Base-by-base conservation (phyloP, 2,888 invertebrate genomes). In the Ormia ochracea region DNA sequence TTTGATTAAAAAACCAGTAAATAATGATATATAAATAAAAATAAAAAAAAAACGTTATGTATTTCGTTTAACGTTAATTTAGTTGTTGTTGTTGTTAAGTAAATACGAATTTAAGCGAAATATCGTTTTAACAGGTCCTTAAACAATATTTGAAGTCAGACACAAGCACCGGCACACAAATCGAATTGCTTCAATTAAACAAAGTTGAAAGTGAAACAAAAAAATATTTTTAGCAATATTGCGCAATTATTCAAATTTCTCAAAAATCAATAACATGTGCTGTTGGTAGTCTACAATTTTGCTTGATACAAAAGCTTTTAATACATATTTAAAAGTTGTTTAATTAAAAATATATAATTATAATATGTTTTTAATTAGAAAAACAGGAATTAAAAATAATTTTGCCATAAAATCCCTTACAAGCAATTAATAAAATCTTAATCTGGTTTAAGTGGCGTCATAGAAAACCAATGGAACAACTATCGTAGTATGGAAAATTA, bases 51-150 rank as follows among this genome's bases (percentile, higher is more conserved):
- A n/a, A n/a, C n/a, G n/a, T n/a, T n/a, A n/a, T n/a, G n/a, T n/a
- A n/a, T n/a, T 68, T 45, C 10, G 36, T 45, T 14, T 4, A 50
- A 33, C 3, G 19, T 38, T 52, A 58, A 17, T 69, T 23, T 43
- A 38, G 21, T 50, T 50, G n/a, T 36, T 54, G 23, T 36, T 28
- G 72, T 33, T 31, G n/a, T 26, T 61, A 28, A 26, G n/a, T 28
- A 63, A 63, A 54, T 72, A 63, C 61, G 4, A 52, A 54, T 63
- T 61, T 63, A 5, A 26, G n/a, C 9, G 5, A 26, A 58, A 19
- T 9, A 26, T 48, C 19, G 38, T 26, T 41, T 38, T 1, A 66
- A 52, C 66, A 52, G 50, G 52, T 66, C 66, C 66, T 66, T 66
- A 38, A 41, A 41, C 36, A 43, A 26, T n/a, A 50, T 54, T 17